These are phyloP conservation scores for Nycticebus coucang DNA, from an alignment of 2,113 vertebrate genomes.

Conservation along the genomic window DNA sequence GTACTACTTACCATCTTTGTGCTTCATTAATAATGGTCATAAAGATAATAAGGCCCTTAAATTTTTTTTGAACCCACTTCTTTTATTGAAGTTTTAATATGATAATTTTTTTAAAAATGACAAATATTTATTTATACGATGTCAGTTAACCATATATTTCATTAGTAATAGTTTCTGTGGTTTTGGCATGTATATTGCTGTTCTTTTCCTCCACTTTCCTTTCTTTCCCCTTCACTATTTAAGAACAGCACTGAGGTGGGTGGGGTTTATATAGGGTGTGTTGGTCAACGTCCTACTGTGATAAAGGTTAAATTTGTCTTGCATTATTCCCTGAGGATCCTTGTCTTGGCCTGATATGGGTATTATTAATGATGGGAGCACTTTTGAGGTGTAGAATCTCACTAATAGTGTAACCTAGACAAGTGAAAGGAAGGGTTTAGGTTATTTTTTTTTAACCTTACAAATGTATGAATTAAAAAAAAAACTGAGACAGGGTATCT, in stretches of 20 bases:
- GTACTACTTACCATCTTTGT: not conserved
- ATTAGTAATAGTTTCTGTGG: not conserved
- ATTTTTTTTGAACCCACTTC: not conserved
- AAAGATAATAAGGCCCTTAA: not conserved
- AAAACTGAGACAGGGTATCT: not conserved
- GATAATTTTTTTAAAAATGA: not conserved
- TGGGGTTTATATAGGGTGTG: not conserved
- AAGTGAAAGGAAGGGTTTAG: not conserved
- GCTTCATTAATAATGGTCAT: not conserved
- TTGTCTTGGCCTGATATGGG: not conserved
- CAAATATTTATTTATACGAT: not conserved
- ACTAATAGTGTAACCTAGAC: not conserved
- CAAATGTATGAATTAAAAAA: not conserved
- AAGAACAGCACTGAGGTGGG: not conserved
- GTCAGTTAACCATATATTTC: not conserved
- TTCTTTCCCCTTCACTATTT: not conserved
- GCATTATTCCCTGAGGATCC: not conserved
- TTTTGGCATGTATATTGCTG: not conserved
- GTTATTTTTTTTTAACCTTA: not conserved
- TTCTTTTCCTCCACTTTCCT: not conserved
- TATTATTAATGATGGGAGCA: not conserved
- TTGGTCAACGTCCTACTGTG: not conserved
- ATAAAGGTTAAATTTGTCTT: not conserved
- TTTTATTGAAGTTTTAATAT: not conserved
- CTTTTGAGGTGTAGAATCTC: not conserved